These are phyloP conservation scores for Thaumatotibia leucotreta DNA, from an alignment of 1,140 invertebrate genomes.

Conservation along the genomic window DNA sequence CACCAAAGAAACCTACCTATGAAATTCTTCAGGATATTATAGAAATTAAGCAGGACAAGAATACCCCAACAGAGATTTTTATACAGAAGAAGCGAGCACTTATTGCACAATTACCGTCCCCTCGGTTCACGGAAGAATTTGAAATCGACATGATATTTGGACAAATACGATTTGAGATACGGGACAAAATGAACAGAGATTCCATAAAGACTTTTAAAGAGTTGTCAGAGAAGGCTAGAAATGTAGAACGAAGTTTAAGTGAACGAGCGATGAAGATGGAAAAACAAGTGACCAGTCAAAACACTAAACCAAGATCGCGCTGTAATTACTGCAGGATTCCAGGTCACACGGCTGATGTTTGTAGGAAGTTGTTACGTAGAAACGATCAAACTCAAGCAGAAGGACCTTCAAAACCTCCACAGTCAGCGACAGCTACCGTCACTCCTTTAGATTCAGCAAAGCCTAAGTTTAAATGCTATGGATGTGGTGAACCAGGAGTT, in stretches of 20 bases:
- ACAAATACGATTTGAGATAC: neutral
- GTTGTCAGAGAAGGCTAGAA: neutral
- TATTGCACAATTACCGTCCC: too few species aligned
- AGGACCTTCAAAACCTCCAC: neutral
- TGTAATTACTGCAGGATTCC: neutral
- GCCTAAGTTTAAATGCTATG: neutral
- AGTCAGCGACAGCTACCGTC: neutral
- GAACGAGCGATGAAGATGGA: neutral
- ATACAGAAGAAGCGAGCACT: too few species aligned
- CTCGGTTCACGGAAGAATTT: neutral
- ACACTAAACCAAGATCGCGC: neutral
- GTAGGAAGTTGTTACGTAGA: neutral
- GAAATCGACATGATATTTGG: neutral
- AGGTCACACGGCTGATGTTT: neutral
- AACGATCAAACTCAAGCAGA: neutral
- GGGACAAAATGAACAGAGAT: neutral
- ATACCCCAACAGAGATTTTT: too few species aligned
- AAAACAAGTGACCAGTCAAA: neutral
- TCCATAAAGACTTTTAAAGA: neutral
- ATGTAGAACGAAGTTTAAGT: neutral
- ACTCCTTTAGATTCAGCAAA: neutral
- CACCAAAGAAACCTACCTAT: too few species aligned
- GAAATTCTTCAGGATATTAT: too few species aligned
- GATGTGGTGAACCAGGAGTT: neutral
- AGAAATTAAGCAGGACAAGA: too few species aligned